phyloP scores from a whole-genome alignment of 2,113 vertebrate genomes.

The Bubo scandiacus region DNA sequence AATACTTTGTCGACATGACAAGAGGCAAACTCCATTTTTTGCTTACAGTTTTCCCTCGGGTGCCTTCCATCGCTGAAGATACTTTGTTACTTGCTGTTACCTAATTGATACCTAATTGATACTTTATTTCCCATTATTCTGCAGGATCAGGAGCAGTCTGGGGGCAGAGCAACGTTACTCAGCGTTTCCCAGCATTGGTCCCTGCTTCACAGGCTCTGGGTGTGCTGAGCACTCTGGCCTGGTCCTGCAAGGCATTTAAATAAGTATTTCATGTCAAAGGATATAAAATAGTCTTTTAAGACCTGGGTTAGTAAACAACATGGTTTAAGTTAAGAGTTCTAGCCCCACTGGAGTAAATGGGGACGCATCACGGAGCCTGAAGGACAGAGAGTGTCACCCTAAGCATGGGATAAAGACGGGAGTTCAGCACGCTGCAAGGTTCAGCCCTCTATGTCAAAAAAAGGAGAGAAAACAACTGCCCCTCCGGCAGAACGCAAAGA shows the following conservation, averaged over 20 bases:
- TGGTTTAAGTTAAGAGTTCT: neutral
- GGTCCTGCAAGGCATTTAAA: neutral
- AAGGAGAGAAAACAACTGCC: neutral
- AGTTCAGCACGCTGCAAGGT: neutral
- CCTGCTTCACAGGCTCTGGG: neutral
- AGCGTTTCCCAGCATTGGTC: neutral
- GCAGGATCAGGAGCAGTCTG: neutral
- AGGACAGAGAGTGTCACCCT: neutral
- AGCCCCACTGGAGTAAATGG: neutral
- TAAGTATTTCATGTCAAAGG: neutral
- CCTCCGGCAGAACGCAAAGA: neutral
- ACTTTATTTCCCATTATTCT: accelerated
- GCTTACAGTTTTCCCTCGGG: neutral
- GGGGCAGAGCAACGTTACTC: accelerated
- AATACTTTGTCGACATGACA: neutral
- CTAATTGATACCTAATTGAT: accelerated
- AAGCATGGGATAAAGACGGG: accelerated
- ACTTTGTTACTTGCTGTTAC: accelerated
- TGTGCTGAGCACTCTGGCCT: neutral
- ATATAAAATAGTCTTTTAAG: neutral
- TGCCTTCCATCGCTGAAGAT: accelerated
- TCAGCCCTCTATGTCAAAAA: neutral
- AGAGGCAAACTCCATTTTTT: neutral
- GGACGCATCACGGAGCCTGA: accelerated
- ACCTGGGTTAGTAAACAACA: accelerated